phyloP scores from a whole-genome alignment of 2,888 invertebrate species.

The Bursaphelenchus okinawaensis region DNA sequence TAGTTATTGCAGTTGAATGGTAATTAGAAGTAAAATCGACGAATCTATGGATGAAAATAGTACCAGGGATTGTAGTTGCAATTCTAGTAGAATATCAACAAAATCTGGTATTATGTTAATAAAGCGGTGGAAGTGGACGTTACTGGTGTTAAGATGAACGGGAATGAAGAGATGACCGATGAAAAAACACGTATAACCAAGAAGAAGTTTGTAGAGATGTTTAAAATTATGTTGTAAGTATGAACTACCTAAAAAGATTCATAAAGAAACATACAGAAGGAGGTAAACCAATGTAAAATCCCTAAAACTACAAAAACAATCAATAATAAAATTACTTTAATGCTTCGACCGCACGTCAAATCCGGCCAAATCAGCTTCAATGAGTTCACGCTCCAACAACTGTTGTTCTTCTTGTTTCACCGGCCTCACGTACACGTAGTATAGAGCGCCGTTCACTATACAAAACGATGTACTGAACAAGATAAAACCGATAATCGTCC shows the following conservation, averaged over 20 bases:
- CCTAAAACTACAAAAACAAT: background rate
- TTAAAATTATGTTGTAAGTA: too few species aligned
- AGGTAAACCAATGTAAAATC: background rate
- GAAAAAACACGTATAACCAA: too few species aligned
- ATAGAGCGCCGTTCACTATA: slow-evolving; percentile 45
- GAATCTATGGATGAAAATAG: too few species aligned
- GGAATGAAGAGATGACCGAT: too few species aligned
- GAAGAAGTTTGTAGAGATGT: too few species aligned
- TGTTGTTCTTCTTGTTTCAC: slow-evolving; percentile 48
- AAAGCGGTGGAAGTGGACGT: too few species aligned
- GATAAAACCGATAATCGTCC: slow-evolving; percentile 45
- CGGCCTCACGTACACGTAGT: slow-evolving; percentile 50
- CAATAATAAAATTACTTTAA: slow-evolving; percentile 20
- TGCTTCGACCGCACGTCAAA: slow-evolving; percentile 34
- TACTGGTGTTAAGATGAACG: too few species aligned
- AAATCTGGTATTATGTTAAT: too few species aligned
- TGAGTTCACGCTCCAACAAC: slow-evolving; percentile 46
- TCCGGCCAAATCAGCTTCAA: slow-evolving; percentile 54
- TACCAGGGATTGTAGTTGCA: background rate
- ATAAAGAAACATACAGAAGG: too few species aligned
- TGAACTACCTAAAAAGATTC: too few species aligned
- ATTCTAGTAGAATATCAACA: background rate
- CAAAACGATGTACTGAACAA: slow-evolving; percentile 48
- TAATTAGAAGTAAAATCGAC: too few species aligned
- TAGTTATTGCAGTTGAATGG: too few species aligned